Evolutionary conservation across 1,140 invertebrate species (phyloP).

Genomic region (Spodoptera litura): DNA sequence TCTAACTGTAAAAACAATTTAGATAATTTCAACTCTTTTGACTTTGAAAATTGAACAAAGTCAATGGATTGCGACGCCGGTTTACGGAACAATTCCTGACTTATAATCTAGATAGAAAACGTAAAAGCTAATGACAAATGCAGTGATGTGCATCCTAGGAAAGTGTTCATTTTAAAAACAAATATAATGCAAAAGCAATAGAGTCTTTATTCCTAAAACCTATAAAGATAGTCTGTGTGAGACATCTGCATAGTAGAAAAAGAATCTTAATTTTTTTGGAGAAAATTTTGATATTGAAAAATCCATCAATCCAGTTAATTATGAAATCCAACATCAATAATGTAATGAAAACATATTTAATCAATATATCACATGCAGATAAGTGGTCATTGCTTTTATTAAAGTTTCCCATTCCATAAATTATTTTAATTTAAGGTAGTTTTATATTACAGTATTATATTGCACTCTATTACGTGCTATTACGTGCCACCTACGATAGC

Average conservation of each 20-base stretch:
- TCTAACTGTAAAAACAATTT: background rate
- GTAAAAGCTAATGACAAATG: conserved; percentile 8
- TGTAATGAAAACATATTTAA: no score
- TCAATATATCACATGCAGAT: no score
- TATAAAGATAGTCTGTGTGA: no score
- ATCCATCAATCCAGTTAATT: no score
- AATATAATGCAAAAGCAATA: no score
- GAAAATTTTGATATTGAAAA: no score
- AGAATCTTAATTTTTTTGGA: no score
- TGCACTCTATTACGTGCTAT: background rate
- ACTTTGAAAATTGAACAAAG: conserved; percentile 16
- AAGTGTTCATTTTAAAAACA: background rate
- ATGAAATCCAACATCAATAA: no score
- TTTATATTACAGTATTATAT: background rate
- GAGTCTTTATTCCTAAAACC: no score
- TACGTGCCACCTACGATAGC: background rate
- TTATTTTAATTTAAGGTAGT: background rate
- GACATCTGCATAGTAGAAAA: no score
- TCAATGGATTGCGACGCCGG: background rate
- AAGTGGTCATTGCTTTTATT: no score
- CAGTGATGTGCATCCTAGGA: background rate
- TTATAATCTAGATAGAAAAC: background rate
- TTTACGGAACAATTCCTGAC: conserved; percentile 28
- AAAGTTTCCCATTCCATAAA: background rate
- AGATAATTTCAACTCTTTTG: background rate